These are phyloP conservation scores for Hyposoter dolosus DNA, from an alignment of 2,888 invertebrate species.

Conservation along the genomic window DNA sequence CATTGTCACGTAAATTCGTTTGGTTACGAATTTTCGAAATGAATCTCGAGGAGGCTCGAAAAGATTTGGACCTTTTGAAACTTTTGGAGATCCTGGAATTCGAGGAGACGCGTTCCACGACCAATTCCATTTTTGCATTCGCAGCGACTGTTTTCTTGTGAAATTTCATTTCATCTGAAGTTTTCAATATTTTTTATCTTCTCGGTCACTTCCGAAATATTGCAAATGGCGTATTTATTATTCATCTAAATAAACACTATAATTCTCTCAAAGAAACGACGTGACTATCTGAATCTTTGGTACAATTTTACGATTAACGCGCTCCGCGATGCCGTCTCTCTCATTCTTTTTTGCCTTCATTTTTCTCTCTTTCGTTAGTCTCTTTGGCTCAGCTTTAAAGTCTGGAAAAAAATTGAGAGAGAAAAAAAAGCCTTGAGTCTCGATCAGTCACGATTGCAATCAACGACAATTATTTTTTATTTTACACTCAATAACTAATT, in stretches of 20 bases:
- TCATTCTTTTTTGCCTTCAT: constrained; percentile 3
- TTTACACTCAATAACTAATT: not conserved
- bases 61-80: constrained; percentile 81
- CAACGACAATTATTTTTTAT: not conserved
- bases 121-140: constrained; percentile 81
- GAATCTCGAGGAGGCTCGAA: constrained; percentile 81
- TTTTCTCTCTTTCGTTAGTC: constrained; percentile 25
- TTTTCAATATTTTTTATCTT: constrained; percentile 14
- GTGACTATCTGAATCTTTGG: constrained; percentile 59
- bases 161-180: constrained; percentile 80
- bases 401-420: constrained; percentile 55
- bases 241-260: not conserved
- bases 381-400: constrained; percentile 55
- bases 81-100: constrained; percentile 74
- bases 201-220: constrained; percentile 14
- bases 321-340: constrained; percentile 5
- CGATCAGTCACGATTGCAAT: not conserved
- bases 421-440: constrained; percentile 25
- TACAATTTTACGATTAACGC: constrained; percentile 38
- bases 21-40: constrained; percentile 81
- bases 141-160: constrained; percentile 71
- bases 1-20: constrained; percentile 69
- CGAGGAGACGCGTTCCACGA: constrained; percentile 74
- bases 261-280: constrained; percentile 7
- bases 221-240: not conserved